Base-by-base conservation (phyloP, 2,797 vertebrate species). In the Pristis pectinata region DNA sequence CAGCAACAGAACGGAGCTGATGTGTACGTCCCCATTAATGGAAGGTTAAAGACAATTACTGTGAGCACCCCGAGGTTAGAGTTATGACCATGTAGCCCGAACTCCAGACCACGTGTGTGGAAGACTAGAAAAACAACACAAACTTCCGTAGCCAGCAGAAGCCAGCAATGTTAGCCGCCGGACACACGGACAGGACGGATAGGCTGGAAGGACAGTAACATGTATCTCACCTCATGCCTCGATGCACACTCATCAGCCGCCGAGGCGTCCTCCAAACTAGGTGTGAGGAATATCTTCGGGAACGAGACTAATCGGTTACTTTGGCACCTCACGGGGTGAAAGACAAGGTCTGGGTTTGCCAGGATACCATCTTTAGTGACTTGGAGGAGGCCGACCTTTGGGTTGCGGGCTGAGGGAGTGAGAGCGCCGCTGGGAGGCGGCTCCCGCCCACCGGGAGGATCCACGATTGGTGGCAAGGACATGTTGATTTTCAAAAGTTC, bases 401-500 rank as follows among this genome's bases (percentile, higher is more conserved):
- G 82, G 76, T n/a, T 44, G 77, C 9, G 41, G 7, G 94, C 94
- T 56, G 92, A 67, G 70, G 34, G 10, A 9, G 59, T 22, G n/a
- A 24, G 61, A 9, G 91, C 0, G 37, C 7, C 30, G 1, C 27
- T 27, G 6, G 22, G 17, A 70, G 22, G 37, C 7, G 37, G 37
- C 8, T 4, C 64, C 41, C 22, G 27, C 37, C 72, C 37, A 61
- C 85, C 19, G 19, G 56, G 61, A 24, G 94, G 4, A 95, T 95
- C 94, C 82, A 19, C 93, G 79, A 96, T n/a, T 19, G 95, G 95
- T 7, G 95, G 96, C 92, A 95, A 89, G 41, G 1, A 24, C 94
- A 94, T 79, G 59, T 59, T 95, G 1, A 49, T 56, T 44, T 85
- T 13, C 11, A 56, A 93, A 85, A 59, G 34, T 30, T 72, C 91